Conservation (phyloP, 2,888 invertebrate genomes). For the Eremobia ochroleuca region DNA sequence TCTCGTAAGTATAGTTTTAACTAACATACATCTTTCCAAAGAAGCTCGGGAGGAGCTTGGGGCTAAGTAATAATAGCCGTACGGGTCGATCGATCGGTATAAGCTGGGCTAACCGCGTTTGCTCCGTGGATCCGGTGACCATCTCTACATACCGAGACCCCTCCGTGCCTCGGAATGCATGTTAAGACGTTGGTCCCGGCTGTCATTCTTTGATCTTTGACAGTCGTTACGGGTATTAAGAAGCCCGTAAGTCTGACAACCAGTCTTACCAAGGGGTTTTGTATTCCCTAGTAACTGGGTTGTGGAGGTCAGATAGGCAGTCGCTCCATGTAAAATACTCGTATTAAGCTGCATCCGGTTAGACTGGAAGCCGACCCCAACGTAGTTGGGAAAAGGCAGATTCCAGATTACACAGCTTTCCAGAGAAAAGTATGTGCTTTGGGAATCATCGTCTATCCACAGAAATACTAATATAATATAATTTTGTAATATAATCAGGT, state of each 20-base stretch:
- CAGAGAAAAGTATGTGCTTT: neutral
- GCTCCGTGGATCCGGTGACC: neutral
- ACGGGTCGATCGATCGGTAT: neutral
- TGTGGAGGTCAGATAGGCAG: neutral
- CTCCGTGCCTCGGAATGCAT: no score
- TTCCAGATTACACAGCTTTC: neutral
- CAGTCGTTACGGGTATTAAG: neutral
- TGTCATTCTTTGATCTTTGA: no score
- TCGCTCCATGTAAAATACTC: neutral
- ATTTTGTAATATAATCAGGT: constrained; percentile 70
- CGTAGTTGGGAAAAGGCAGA: neutral
- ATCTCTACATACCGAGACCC: neutral
- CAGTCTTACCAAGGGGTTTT: neutral
- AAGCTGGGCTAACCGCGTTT: neutral
- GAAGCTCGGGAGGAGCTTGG: no score
- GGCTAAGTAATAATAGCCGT: neutral
- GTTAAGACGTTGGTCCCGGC: neutral
- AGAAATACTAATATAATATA: neutral
- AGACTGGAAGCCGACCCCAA: neutral
- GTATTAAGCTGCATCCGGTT: neutral
- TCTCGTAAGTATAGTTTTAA: constrained; percentile 76
- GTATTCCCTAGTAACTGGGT: neutral
- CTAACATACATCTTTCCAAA: neutral
- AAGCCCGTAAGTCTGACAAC: neutral
- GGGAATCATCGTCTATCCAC: neutral